Conservation (phyloP, 1,140 invertebrate species). For the Drosophila sp. region DNA sequence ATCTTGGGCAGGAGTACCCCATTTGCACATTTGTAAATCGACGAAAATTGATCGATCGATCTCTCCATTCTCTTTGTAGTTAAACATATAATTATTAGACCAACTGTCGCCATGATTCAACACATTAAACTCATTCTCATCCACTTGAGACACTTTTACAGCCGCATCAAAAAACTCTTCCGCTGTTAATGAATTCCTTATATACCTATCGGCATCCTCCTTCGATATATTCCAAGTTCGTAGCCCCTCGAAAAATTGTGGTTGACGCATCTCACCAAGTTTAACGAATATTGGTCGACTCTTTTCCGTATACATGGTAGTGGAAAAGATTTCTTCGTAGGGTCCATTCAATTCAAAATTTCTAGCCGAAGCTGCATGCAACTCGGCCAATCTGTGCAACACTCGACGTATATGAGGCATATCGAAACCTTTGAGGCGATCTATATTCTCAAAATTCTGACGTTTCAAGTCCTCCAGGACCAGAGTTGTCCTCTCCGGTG, state of each 20-base stretch:
- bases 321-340: conserved; percentile 42
- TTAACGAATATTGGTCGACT: conserved; percentile 44
- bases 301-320: conserved; percentile 43
- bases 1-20: conserved; percentile 65
- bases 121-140: conserved; percentile 85
- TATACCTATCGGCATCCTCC: conserved; percentile 50
- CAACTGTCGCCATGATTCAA: conserved; percentile 87
- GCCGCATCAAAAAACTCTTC: conserved; percentile 31
- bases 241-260: conserved; percentile 44
- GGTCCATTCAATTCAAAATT: conserved; percentile 52
- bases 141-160: conserved; percentile 32
- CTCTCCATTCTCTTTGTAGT: conserved; percentile 75
- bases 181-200: conserved; percentile 4
- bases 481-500: conserved; percentile 66
- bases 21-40: conserved; percentile 65
- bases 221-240: conserved; percentile 45
- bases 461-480: conserved; percentile 85
- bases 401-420: conserved; percentile 84
- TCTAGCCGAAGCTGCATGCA: conserved; percentile 84
- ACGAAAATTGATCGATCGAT: conserved; percentile 59
- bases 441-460: conserved; percentile 84
- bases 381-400: conserved; percentile 84
- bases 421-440: conserved; percentile 85
- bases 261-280: conserved; percentile 31
- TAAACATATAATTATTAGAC: conserved; percentile 83